phyloP scores from a whole-genome alignment of 2,113 vertebrate genomes.

The Balaenoptera acutorostrata region DNA sequence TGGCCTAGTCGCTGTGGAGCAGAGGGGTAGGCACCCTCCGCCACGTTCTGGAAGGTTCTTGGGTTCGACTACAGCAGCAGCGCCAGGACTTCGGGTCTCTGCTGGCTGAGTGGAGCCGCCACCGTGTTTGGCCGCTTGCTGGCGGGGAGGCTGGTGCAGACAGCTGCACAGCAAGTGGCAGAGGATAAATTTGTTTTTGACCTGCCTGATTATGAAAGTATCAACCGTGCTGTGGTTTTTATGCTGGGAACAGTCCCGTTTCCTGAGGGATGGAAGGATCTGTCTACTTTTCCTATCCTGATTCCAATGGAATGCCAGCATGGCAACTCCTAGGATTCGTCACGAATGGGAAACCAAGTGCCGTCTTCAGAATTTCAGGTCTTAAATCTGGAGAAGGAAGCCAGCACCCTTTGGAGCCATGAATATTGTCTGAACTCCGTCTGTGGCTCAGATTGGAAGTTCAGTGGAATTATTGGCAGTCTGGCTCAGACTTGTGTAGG shows the following conservation, averaged over 20 bases:
- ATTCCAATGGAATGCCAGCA: slow-evolving; percentile 86
- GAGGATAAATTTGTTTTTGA: slow-evolving; percentile 97
- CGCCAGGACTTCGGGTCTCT: not conserved
- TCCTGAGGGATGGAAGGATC: slow-evolving; percentile 95
- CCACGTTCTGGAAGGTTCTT: slow-evolving; percentile 42
- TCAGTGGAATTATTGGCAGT: slow-evolving; percentile 92
- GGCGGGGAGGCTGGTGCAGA: slow-evolving; percentile 92
- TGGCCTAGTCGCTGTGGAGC: not conserved
- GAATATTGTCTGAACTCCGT: slow-evolving; percentile 83
- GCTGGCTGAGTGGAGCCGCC: slow-evolving; percentile 3
- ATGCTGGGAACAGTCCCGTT: slow-evolving; percentile 97
- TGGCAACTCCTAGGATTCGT: slow-evolving; percentile 99
- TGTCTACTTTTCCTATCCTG: slow-evolving; percentile 97
- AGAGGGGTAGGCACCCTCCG: not conserved
- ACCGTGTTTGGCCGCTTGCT: slow-evolving; percentile 87
- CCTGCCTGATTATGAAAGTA: slow-evolving; percentile 91
- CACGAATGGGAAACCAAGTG: slow-evolving; percentile 97
- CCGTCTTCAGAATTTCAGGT: slow-evolving; percentile 97
- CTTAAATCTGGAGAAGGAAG: slow-evolving; percentile 91
- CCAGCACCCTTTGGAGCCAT: slow-evolving; percentile 89
- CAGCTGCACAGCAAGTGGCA: slow-evolving; percentile 90
- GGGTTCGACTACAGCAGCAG: not conserved
- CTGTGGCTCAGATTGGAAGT: slow-evolving; percentile 94
- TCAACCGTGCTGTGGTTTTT: slow-evolving; percentile 98
- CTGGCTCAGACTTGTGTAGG: slow-evolving; percentile 93